Conservation (phyloP, 2,797 vertebrate species). For the Pantherophis alleghaniensis region DNA sequence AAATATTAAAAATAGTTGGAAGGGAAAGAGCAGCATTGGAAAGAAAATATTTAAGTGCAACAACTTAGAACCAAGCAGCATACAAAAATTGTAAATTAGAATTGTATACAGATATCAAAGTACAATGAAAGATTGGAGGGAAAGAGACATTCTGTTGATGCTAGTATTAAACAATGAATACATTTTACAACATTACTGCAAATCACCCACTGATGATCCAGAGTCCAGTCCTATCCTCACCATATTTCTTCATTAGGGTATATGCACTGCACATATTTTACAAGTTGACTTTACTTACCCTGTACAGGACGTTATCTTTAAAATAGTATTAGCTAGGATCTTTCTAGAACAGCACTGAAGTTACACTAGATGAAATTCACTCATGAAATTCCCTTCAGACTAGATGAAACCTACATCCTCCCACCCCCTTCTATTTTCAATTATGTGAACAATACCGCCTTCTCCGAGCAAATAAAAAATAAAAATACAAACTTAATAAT, state of each 20-base stretch:
- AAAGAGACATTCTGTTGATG: neutral
- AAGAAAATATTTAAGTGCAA: neutral
- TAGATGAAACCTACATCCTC: neutral
- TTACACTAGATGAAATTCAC: neutral
- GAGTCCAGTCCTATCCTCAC: neutral
- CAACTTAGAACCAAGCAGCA: neutral
- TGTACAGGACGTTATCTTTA: neutral
- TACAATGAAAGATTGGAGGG: neutral
- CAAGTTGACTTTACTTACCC: neutral
- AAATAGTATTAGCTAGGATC: neutral
- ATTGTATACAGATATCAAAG: neutral
- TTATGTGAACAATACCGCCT: neutral
- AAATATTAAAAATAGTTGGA: neutral
- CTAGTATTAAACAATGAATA: neutral
- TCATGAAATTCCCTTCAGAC: neutral
- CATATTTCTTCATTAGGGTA: neutral
- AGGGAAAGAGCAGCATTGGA: neutral
- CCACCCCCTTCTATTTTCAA: neutral
- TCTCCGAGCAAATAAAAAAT: neutral
- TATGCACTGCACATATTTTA: neutral
- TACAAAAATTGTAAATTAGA: neutral
- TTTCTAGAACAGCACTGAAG: neutral
- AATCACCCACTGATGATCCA: neutral
- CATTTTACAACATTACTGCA: neutral
- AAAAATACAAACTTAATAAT: neutral